Conservation (phyloP, 2,113 vertebrate genomes). For the Phaethon lepturus region DNA sequence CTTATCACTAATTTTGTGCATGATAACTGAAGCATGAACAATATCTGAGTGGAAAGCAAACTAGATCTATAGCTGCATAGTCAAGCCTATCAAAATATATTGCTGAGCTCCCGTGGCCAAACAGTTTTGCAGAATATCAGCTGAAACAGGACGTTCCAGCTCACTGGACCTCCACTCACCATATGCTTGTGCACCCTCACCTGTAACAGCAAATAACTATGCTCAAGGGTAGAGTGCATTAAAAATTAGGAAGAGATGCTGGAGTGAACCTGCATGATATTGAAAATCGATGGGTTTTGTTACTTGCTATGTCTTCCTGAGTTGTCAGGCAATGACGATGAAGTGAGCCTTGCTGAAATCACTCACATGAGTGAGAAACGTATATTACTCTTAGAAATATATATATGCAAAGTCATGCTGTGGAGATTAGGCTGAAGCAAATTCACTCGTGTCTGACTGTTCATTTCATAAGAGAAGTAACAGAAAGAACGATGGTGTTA, state of each 20-base stretch:
- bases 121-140: constrained; percentile 29
- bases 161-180: constrained; percentile 24
- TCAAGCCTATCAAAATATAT: constrained; percentile 53
- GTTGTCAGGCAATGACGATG: not conserved
- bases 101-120: constrained; percentile 29
- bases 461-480: not conserved
- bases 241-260: constrained; percentile 26
- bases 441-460: not conserved
- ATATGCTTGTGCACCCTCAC: constrained; percentile 13
- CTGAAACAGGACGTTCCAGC: constrained; percentile 52
- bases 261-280: not conserved
- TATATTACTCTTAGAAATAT: not conserved
- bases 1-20: constrained; percentile 55
- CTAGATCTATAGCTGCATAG: constrained; percentile 49
- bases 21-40: constrained; percentile 61
- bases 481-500: not conserved
- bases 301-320: not conserved
- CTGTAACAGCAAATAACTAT: constrained; percentile 2
- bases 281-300: not conserved
- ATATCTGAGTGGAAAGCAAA: constrained; percentile 21
- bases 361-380: not conserved
- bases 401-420: not conserved
- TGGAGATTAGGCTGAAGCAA: not conserved
- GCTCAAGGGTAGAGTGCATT: not conserved
- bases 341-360: constrained; percentile 1